These are phyloP conservation scores for Chroicocephalus ridibundus DNA, from an alignment of 2,113 vertebrate species.

Conservation along the genomic window DNA sequence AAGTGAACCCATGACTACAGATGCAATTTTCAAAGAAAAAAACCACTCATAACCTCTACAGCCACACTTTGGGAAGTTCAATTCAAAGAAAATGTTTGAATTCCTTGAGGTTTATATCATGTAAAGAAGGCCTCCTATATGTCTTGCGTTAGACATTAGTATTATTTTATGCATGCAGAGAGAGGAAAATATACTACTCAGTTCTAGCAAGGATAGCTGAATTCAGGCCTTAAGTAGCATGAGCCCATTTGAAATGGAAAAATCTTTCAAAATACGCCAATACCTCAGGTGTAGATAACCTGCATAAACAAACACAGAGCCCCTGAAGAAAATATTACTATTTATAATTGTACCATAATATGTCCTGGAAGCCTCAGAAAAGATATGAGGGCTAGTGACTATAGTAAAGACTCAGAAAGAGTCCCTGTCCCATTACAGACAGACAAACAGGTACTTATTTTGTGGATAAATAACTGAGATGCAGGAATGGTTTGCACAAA, in stretches of 20 bases:
- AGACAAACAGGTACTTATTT: not conserved
- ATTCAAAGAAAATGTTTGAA: not conserved
- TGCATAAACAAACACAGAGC: not conserved
- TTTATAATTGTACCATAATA: not conserved
- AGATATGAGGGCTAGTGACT: not conserved
- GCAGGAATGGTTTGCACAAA: not conserved
- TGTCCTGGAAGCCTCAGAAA: not conserved
- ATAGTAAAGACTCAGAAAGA: not conserved
- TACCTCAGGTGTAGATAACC: not conserved
- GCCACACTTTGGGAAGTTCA: not conserved
- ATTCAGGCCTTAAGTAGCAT: not conserved
- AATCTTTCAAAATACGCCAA: not conserved
- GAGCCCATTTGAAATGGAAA: not conserved
- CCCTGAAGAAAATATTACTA: not conserved
- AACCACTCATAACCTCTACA: not conserved
- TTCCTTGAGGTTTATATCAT: not conserved
- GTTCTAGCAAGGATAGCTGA: not conserved
- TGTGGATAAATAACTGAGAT: not conserved
- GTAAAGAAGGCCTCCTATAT: not conserved
- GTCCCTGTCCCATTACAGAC: not conserved
- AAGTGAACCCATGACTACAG: slow-evolving; percentile 1
- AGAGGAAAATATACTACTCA: not conserved
- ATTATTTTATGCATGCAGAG: not conserved
- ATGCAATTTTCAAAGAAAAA: slow-evolving; percentile 36
- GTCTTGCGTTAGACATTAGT: not conserved